phyloP scores from a whole-genome alignment of 2,797 vertebrate genomes.

The Scolopax bukidnonensis region DNA sequence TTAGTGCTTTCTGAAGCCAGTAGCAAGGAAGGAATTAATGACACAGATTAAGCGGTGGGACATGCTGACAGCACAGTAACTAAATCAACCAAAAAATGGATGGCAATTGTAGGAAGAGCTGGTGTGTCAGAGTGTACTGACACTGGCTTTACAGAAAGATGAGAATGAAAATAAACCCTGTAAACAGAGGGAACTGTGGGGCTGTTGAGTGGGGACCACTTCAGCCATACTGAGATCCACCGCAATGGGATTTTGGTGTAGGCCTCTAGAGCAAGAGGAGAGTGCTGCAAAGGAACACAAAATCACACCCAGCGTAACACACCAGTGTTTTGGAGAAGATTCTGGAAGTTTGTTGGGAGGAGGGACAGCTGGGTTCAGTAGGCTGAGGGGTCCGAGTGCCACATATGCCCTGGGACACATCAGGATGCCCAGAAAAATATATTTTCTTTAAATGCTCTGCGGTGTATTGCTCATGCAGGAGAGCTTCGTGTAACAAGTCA shows the following conservation, averaged over 20 bases:
- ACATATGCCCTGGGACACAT: rapidly evolving
- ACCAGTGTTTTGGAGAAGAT: rapidly evolving
- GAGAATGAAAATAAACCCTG: not conserved
- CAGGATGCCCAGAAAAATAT: not conserved
- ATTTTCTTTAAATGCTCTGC: not conserved
- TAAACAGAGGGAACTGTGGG: not conserved
- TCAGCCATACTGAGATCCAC: not conserved
- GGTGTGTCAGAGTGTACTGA: not conserved
- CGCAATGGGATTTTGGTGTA: rapidly evolving
- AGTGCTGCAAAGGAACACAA: not conserved
- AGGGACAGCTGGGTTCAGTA: not conserved
- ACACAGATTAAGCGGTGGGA: slow-evolving; percentile 3
- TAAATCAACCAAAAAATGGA: slow-evolving; percentile 18
- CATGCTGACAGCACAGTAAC: slow-evolving; percentile 62
- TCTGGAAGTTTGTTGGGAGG: not conserved
- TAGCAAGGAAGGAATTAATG: slow-evolving; percentile 65
- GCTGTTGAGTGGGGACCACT: not conserved
- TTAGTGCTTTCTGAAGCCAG: slow-evolving; percentile 61
- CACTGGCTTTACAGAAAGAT: not conserved
- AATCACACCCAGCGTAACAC: rapidly evolving
- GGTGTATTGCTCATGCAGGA: not conserved
- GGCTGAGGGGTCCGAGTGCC: rapidly evolving
- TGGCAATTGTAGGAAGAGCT: not conserved
- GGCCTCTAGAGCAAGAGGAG: not conserved
- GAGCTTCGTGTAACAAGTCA: rapidly evolving